Base-by-base conservation (phyloP, 2,888 invertebrate species). In the Epinotia brunnichana region DNA sequence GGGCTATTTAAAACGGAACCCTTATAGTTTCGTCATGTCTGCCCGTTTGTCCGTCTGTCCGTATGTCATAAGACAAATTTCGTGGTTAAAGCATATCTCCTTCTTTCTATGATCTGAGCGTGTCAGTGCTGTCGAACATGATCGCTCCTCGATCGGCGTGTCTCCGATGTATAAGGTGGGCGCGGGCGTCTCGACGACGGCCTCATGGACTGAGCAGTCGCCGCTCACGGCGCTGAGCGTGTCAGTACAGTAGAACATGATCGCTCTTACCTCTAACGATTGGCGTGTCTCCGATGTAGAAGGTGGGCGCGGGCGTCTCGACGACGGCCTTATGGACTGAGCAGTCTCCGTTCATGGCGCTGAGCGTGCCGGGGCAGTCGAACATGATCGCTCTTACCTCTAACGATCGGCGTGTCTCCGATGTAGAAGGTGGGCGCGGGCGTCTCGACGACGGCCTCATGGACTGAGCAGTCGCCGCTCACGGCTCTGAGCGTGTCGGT, bases 221-320 rank as follows among this genome's bases (percentile, higher is more conserved):
- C 88, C 90, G 60, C 94, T 91, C 62, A 93, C 90, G 5, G 92
- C 93, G 74, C 93, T 93, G 4, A 93, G 81, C 0, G 93, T 93
- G 74, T 93, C 93, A 5, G 93, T 93, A 76, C 93, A 93, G 76
- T 94, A 94, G 56, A 94, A 94, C 91, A 93, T 90, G 70, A 93
- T 92, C 0, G 93, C 11, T 15, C 35, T 67, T 83, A 92, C 94
- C 93, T 92, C 89, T 86, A 54, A 90, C 79, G 70, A 94, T 93
- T 53, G 94, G 94, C 54, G 93, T 93, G 62, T 94, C 93, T 63
- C 94, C 94, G 69, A 94, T 94, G 73, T 90, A 94, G 81, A 94
- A 94, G 0, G 93, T 94, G 0, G 90, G 85, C 24, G 93, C 93
- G 10, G 93, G 87, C 3, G 89, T 83, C 76, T 92, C 92, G 0